A percentile compares a stretch with the other conserved stretches of the same genome.
These are phyloP conservation scores for Pteromalus puparum DNA, from an alignment of 1,140 invertebrate species.

Conservation along the genomic window DNA sequence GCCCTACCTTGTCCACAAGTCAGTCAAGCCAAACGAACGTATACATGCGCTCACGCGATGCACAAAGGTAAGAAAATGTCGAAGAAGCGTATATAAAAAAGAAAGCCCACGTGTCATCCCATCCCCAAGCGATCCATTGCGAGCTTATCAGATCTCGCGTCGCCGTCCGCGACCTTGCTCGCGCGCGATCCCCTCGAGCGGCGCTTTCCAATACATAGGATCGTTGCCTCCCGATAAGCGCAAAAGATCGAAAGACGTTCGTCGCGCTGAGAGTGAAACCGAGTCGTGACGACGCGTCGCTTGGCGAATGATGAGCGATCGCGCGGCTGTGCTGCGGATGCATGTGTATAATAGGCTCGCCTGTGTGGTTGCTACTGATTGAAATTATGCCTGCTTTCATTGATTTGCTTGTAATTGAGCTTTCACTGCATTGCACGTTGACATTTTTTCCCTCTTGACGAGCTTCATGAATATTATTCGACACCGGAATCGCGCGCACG, in stretches of 20 bases:
- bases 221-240: neutral
- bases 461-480: neutral
- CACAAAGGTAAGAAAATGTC: neutral
- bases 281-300: neutral
- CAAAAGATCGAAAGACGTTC: neutral
- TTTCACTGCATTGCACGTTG: neutral
- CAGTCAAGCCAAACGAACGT: neutral
- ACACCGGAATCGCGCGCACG: no score
- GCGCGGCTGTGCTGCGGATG: neutral
- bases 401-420: conserved; percentile 16
- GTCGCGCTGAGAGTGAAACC: conserved; percentile 14
- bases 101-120: neutral
- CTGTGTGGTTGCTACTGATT: neutral
- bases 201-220: conserved; percentile 3
- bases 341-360: neutral
- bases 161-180: conserved; percentile 31
- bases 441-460: neutral
- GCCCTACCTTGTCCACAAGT: neutral
- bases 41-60: neutral
- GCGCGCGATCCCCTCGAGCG: neutral
- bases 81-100: neutral
- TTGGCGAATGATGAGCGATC: neutral
- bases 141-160: conserved; percentile 27
- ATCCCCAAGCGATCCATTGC: neutral
- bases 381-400: neutral